Conservation (phyloP, 2,113 vertebrate species). For the Rhea americana region DNA sequence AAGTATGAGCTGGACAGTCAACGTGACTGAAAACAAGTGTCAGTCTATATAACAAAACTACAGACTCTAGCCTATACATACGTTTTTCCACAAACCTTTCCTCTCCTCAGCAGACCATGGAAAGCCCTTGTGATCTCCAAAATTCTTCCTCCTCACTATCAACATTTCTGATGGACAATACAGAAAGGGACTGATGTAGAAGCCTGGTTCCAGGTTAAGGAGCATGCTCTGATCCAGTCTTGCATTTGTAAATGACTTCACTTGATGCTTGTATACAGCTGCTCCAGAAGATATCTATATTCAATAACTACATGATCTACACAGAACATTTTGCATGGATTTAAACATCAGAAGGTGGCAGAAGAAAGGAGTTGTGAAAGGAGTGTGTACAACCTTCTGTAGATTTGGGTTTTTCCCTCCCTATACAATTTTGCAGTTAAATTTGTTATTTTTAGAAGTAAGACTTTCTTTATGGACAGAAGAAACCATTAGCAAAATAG, state of each 20-base stretch:
- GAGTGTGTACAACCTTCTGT: background rate
- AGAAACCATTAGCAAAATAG: background rate
- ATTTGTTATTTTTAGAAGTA: background rate
- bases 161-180: background rate
- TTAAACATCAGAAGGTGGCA: background rate
- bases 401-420: background rate
- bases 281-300: background rate
- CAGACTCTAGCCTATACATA: background rate
- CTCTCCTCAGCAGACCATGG: background rate
- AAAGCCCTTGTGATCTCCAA: background rate
- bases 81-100: background rate
- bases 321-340: background rate
- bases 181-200: background rate
- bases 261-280: background rate
- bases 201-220: background rate
- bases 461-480: background rate
- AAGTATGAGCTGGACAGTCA: background rate
- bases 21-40: background rate
- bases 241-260: background rate
- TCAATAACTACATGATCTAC: background rate
- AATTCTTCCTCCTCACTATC: background rate
- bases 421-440: background rate
- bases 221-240: background rate
- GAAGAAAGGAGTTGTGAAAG: background rate
- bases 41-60: background rate